These are phyloP conservation scores for Archocentrus centrarchus DNA, from an alignment of 2,113 vertebrate species.

Conservation along the genomic window DNA sequence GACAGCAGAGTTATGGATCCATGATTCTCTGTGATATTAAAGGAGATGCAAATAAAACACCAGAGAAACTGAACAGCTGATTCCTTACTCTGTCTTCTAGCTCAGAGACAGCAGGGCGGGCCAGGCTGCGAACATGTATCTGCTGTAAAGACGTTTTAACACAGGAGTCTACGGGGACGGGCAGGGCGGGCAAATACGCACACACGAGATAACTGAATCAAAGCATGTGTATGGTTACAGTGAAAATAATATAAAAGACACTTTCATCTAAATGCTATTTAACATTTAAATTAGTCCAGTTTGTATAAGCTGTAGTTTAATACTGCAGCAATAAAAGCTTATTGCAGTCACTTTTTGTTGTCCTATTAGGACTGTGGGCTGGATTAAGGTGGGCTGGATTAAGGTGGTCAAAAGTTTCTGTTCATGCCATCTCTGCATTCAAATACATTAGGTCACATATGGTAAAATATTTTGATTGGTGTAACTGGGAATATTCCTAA, in stretches of 20 bases:
- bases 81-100: too few relatives aligned
- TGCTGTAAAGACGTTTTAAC: not conserved
- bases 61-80: too few relatives aligned
- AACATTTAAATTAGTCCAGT: rapidly evolving
- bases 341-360: rapidly evolving
- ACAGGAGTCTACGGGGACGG: rapidly evolving
- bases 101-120: too few relatives aligned
- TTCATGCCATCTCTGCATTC: not conserved
- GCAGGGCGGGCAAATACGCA: too few relatives aligned
- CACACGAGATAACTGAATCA: not conserved
- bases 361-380: not conserved
- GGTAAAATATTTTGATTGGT: rapidly evolving
- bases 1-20: too few relatives aligned
- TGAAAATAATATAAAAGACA: not conserved
- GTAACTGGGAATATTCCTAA: not conserved
- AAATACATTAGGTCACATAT: rapidly evolving
- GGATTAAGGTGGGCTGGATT: not conserved
- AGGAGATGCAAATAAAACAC: too few relatives aligned
- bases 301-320: not conserved
- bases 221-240: not conserved
- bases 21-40: too few relatives aligned
- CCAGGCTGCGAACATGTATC: not conserved
- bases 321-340: not conserved
- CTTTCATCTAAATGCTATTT: rapidly evolving
- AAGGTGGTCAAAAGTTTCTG: not conserved